Percentiles rank a stretch among this genome's conserved stretches.
These are phyloP conservation scores for Diachasmimorpha longicaudata DNA, from an alignment of 1,140 invertebrate species.

Conservation along the genomic window DNA sequence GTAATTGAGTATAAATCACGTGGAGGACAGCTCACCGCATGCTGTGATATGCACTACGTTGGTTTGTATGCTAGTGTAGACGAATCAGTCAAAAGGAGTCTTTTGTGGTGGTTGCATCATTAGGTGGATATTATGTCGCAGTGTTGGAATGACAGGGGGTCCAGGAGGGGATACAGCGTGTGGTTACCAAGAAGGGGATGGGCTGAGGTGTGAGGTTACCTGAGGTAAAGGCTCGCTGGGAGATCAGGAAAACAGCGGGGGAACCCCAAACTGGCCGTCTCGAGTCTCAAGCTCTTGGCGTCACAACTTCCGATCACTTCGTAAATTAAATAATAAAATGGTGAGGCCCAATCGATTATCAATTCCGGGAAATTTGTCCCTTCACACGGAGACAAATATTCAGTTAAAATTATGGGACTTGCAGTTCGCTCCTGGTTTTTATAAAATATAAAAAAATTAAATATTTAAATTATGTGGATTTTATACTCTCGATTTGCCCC, in stretches of 20 bases:
- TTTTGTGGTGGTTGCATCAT: slow-evolving; percentile 39
- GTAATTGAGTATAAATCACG: slow-evolving; percentile 47
- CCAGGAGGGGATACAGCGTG: background rate
- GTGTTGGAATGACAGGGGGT: slow-evolving; percentile 28
- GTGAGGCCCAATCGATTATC: too few relatives aligned
- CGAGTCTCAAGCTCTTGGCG: too few relatives aligned
- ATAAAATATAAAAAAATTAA: too few relatives aligned
- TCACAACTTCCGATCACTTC: background rate
- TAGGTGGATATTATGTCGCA: slow-evolving; percentile 39
- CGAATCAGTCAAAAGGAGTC: slow-evolving; percentile 16
- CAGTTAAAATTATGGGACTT: too few relatives aligned
- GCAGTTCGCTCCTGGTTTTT: too few relatives aligned
- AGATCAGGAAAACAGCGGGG: background rate
- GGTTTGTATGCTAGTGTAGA: background rate
- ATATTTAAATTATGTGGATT: too few relatives aligned
- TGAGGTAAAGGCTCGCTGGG: background rate
- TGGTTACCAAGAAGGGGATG: background rate
- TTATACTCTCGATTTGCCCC: too few relatives aligned
- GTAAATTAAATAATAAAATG: background rate
- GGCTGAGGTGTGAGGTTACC: background rate
- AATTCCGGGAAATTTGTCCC: too few relatives aligned
- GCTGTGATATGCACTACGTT: background rate
- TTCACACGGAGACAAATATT: too few relatives aligned
- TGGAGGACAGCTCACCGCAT: slow-evolving; percentile 6
- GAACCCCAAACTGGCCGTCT: background rate